These are phyloP conservation scores for Eulemur rufifrons DNA, from an alignment of 2,113 vertebrate genomes.

Conservation along the genomic window DNA sequence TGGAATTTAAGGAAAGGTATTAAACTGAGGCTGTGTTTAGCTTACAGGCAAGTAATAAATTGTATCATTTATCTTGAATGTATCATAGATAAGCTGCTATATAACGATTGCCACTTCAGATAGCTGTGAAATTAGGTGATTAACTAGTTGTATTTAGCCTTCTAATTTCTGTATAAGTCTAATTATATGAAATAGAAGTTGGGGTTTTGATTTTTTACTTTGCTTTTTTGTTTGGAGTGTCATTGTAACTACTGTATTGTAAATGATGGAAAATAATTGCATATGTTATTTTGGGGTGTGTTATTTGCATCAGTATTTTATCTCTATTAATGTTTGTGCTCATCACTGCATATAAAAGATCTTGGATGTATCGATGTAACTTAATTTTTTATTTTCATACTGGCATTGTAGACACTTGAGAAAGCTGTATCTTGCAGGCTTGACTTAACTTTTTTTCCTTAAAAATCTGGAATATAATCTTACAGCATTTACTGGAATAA, in stretches of 20 bases:
- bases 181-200: slow-evolving; percentile 97
- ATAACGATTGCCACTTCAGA: slow-evolving; percentile 99
- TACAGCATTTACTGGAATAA: slow-evolving; percentile 91
- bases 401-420: slow-evolving; percentile 92
- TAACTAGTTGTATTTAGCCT: slow-evolving; percentile 96
- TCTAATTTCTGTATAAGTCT: slow-evolving; percentile 98
- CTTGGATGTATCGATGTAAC: slow-evolving; percentile 95
- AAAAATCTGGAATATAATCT: slow-evolving; percentile 88
- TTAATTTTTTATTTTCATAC: slow-evolving; percentile 99
- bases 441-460: slow-evolving; percentile 94
- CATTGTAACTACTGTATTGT: slow-evolving; percentile 99
- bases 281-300: slow-evolving; percentile 93
- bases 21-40: slow-evolving; percentile 96
- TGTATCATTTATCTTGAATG: slow-evolving; percentile 99
- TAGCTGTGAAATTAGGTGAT: slow-evolving; percentile 99
- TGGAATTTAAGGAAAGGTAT: slow-evolving; percentile 92
- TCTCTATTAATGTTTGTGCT: slow-evolving; percentile 95
- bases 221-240: slow-evolving; percentile 98
- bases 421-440: slow-evolving; percentile 96
- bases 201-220: slow-evolving; percentile 90
- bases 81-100: slow-evolving; percentile 99
- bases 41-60: slow-evolving; percentile 99
- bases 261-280: slow-evolving; percentile 97
- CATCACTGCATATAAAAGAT: slow-evolving; percentile 96
- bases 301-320: slow-evolving; percentile 99